Evolutionary conservation across 1,140 invertebrate genomes (phyloP).

Genomic region (Antheraea pernyi): DNA sequence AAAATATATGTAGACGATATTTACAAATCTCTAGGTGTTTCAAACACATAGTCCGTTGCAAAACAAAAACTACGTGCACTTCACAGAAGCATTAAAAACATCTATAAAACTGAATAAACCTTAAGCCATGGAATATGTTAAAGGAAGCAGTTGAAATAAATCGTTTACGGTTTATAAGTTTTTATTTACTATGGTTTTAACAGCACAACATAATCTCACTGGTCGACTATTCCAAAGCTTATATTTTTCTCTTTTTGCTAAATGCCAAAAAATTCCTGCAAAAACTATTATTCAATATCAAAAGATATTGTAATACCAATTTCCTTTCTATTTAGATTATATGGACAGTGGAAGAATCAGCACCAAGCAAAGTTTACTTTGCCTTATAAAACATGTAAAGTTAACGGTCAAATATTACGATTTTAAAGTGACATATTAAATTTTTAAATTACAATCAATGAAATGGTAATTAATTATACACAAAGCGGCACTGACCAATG

Average conservation of each 20-base stretch:
- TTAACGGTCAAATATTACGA: background rate
- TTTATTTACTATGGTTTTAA: background rate
- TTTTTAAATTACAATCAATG: background rate
- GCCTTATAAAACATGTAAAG: background rate
- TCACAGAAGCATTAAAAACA: too few relatives aligned
- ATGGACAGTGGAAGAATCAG: conserved; percentile 14
- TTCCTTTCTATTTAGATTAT: conserved; percentile 64
- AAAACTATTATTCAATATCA: conserved; percentile 51
- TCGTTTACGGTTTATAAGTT: background rate
- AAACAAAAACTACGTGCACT: too few relatives aligned
- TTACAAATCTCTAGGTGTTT: background rate
- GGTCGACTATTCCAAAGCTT: conserved; percentile 72
- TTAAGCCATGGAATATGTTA: too few relatives aligned
- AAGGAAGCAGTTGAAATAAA: too few relatives aligned
- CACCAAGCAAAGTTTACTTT: background rate
- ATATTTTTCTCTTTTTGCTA: conserved; percentile 66
- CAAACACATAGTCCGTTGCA: too few relatives aligned
- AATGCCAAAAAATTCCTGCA: conserved; percentile 74
- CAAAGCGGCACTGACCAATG: background rate
- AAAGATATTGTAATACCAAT: conserved; percentile 55
- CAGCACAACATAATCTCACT: conserved; percentile 46
- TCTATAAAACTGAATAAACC: too few relatives aligned
- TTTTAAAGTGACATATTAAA: background rate
- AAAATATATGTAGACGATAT: background rate
- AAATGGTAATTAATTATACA: background rate